Base-by-base conservation (phyloP, 2,797 vertebrate species). In the Rhodeus uyekii region DNA sequence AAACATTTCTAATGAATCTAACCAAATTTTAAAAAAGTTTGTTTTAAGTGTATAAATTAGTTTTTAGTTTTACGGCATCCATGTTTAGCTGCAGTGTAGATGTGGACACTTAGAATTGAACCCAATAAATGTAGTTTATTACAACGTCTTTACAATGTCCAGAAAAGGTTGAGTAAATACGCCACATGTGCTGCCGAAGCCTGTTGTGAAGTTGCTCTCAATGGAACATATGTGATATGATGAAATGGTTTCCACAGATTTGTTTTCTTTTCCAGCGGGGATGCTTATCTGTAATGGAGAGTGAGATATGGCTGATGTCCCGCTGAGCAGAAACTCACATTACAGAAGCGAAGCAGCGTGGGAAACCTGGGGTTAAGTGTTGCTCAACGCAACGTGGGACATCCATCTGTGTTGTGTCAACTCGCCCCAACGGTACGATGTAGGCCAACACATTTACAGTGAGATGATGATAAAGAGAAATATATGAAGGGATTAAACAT, bases 391-490 rank as follows among this genome's bases (percentile, higher is more conserved):
- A 55, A 2, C 36, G 3, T 58, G n/a, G 50, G 53, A 60, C 65
- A 71, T 80, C 36, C 67, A 80, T 80, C 67, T 71, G 65, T n/a
- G 46, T 24, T 71, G 53, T 71, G 65, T 60, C 64, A 79, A 58
- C 65, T 24, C 2, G 5, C 13, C 74, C 22, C 61, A 24, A 64
- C 13, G 14, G 10, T 5, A 24, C n/a, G 53, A 12, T 39, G 32
- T 39, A 27, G 8, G 46, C 34, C 14, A 9, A 32, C 29, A 55
- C 36, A 13, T 61, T 39, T 42, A 60, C 14, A 19, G 7, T 61
- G 38, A 29, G 32, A 42, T 42, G 16, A 73, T n/a, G 53, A 5
- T 24, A 5, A 32, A 10, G 3, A 32, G 18, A 32, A 16, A 79
- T 32, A 69, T 27, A 44, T 46, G 22, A 64, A n/a, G 8, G 13